Conservation (phyloP, 2,113 vertebrate genomes). For the Tetrax tetrax region DNA sequence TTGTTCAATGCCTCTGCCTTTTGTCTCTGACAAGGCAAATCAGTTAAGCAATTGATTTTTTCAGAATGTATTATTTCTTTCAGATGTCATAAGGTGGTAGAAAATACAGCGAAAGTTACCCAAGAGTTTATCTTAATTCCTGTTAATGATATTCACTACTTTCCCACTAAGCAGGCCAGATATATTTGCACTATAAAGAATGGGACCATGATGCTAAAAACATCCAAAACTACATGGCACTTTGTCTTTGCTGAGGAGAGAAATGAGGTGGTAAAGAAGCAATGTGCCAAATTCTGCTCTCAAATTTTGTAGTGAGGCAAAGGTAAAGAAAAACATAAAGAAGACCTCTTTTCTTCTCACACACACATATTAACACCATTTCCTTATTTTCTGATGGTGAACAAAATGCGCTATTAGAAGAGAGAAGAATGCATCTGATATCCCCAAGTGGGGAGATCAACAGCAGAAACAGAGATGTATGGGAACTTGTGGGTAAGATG, state of each 20-base stretch:
- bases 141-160: not conserved
- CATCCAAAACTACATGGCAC: not conserved
- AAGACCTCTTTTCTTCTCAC: not conserved
- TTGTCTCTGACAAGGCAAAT: not conserved
- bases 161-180: not conserved
- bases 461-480: not conserved
- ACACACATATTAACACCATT: not conserved
- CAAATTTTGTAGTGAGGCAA: not conserved
- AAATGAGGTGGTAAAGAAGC: not conserved
- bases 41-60: not conserved
- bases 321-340: not conserved
- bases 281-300: not conserved
- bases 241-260: not conserved
- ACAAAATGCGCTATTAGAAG: not conserved
- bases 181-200: not conserved
- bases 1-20: not conserved
- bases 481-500: not conserved
- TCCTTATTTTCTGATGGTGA: not conserved
- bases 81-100: not conserved
- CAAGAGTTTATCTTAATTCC: not conserved
- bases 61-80: not conserved
- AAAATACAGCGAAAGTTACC: constrained; percentile 15
- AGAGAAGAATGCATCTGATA: not conserved
- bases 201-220: not conserved
- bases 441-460: not conserved